These are phyloP conservation scores for Arvicanthis niloticus DNA, from an alignment of 2,113 vertebrate species.

Conservation along the genomic window DNA sequence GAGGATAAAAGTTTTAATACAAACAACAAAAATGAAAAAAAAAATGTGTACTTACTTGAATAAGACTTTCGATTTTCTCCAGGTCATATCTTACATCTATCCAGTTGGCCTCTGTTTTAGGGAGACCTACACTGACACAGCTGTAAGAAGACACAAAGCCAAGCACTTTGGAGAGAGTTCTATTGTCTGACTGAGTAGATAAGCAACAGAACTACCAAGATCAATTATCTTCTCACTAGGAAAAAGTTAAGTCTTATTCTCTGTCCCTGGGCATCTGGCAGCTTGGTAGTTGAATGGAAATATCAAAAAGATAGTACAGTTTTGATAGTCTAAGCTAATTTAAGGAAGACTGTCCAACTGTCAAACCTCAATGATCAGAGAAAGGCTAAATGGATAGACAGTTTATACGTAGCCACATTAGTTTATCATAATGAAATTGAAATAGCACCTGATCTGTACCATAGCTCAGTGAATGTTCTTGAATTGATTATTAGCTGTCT, in stretches of 20 bases:
- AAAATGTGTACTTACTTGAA: conserved; percentile 80
- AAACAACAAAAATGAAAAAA: neutral
- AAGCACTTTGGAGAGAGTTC: neutral
- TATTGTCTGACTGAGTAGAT: neutral
- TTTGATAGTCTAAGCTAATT: neutral
- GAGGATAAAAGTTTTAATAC: neutral
- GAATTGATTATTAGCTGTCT: neutral
- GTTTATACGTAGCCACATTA: neutral
- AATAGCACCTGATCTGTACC: neutral
- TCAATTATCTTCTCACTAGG: neutral
- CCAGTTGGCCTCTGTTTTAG: conserved; percentile 85
- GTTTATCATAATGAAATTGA: neutral
- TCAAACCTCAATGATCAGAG: neutral
- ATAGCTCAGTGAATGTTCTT: neutral
- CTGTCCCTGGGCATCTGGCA: neutral
- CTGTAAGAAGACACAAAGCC: conserved; percentile 72
- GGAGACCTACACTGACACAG: conserved; percentile 79
- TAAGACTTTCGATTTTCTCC: conserved; percentile 71
- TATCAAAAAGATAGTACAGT: neutral
- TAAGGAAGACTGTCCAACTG: neutral
- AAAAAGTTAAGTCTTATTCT: neutral
- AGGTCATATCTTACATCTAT: conserved; percentile 81
- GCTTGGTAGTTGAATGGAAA: neutral
- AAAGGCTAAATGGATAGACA: neutral
- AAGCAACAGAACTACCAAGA: neutral